Evolutionary conservation across 2,797 vertebrate genomes (phyloP).

Genomic region (Acipenser transmontanus): DNA sequence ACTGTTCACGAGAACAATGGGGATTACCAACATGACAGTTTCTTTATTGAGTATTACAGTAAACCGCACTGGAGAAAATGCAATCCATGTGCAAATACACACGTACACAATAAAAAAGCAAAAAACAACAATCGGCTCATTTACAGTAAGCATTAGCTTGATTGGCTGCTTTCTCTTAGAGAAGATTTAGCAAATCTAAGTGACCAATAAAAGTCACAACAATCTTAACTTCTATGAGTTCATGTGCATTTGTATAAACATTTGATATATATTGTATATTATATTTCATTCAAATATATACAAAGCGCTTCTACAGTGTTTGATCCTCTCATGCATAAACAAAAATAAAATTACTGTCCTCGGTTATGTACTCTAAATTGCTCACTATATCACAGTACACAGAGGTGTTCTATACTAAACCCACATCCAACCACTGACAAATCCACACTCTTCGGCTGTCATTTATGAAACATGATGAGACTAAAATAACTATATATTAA

Average conservation of each 20-base stretch:
- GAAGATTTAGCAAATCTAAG: conserved; percentile 54
- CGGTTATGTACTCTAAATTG: not conserved
- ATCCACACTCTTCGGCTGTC: not conserved
- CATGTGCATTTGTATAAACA: conserved; percentile 31
- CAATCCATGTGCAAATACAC: conserved; percentile 6
- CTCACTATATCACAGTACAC: not conserved
- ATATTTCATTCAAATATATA: conserved; percentile 37
- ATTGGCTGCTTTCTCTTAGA: conserved; percentile 64
- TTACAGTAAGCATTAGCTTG: conserved; percentile 42
- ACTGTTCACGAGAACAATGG: too few species aligned
- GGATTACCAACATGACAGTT: too few species aligned
- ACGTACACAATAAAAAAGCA: conserved; percentile 40
- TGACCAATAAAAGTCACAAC: conserved; percentile 34
- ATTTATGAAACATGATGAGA: not conserved
- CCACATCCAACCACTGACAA: not conserved
- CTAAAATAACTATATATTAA: too few species aligned
- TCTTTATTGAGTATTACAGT: too few species aligned
- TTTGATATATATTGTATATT: conserved; percentile 30
- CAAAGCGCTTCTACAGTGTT: conserved; percentile 53
- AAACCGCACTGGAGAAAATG: too few species aligned
- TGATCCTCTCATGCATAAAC: conserved; percentile 14
- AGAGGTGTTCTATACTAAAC: not conserved
- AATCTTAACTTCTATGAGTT: conserved; percentile 30
- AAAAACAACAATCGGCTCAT: conserved; percentile 37
- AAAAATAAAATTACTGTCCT: not conserved